Evolutionary conservation across 1,140 invertebrate species (phyloP), one percentile per base, ranked within the genome.

Genomic region (Brachionus calyciflorus): DNA sequence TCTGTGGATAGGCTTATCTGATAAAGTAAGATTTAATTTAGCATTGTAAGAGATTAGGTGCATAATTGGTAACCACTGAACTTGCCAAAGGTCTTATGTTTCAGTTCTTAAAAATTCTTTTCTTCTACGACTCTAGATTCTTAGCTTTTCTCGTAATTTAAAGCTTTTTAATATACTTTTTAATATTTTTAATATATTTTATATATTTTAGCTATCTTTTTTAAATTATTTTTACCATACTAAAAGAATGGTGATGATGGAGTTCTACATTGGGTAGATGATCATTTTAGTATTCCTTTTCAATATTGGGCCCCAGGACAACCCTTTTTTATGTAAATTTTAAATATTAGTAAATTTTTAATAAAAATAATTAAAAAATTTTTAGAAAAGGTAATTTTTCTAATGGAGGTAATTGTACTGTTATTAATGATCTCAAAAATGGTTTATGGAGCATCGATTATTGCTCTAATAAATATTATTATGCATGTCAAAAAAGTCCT

Each of bases 311-410:
- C 69, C 10, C 46, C 46, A 14, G 46, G 51, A 21, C 46, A 55
- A 41, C 69, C 69, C 17, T 37, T 21, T 53, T 73, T 73, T 24
- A 55, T 73, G 69, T 73, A 51, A 48, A 70, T 37, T 69, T 46
- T 3, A 49, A 44, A 41, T 46, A 1, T 26, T 30, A 19, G n/a
- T 1, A 7, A 1, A n/a, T 44, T 17, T 10, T 48, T 37, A 21
- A 21, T 33, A 21, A 9, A 69, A 4, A 3, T 28, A 12, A 4
- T 17, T 14, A 28, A 69, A 19, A 1, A 5, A n/a, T 28, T 19
- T 70, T n/a, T 2, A 55, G 69, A 14, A 65, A 44, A 12, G 33
- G 37, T 9, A 65, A 65, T 21, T 37, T n/a, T 17, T 73, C 69
- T 3, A 40, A 14, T 6, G 26, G 28, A 17, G 69, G 69, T 12